These are phyloP conservation scores for Drosophila rhopaloa DNA, from an alignment of 1,140 invertebrate species.

Conservation along the genomic window DNA sequence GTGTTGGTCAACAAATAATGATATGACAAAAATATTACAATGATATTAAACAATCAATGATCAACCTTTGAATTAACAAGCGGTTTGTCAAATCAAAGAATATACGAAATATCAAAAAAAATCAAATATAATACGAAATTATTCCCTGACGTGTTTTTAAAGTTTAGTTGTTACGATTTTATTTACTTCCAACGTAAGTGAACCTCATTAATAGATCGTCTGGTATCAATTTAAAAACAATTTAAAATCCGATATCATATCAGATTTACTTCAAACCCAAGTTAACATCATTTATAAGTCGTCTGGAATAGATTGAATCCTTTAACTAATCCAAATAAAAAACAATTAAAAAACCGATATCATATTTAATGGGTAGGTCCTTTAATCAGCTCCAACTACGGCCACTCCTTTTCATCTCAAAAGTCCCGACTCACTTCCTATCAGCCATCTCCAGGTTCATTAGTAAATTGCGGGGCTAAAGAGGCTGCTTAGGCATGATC, in stretches of 20 bases:
- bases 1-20: too few relatives aligned
- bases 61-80: too few relatives aligned
- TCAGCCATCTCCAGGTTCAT: conserved; percentile 29
- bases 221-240: too few relatives aligned
- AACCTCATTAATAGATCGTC: too few relatives aligned
- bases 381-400: conserved; percentile 11
- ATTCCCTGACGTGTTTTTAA: too few relatives aligned
- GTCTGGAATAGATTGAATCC: background rate
- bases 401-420: conserved; percentile 16
- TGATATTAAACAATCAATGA: too few relatives aligned
- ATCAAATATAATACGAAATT: too few relatives aligned
- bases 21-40: too few relatives aligned
- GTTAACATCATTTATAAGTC: conserved; percentile 11
- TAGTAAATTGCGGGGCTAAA: conserved; percentile 34
- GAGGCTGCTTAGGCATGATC: conserved; percentile 26
- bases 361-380: conserved; percentile 8
- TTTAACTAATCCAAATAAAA: background rate
- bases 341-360: conserved; percentile 28
- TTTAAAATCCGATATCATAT: background rate
- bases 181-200: too few relatives aligned
- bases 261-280: background rate
- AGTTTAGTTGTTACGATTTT: too few relatives aligned
- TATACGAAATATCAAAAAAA: too few relatives aligned
- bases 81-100: too few relatives aligned
- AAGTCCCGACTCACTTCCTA: conserved; percentile 40